phyloP scores from a whole-genome alignment of 2,888 invertebrate genomes.

The Epiblema foenella region DNA sequence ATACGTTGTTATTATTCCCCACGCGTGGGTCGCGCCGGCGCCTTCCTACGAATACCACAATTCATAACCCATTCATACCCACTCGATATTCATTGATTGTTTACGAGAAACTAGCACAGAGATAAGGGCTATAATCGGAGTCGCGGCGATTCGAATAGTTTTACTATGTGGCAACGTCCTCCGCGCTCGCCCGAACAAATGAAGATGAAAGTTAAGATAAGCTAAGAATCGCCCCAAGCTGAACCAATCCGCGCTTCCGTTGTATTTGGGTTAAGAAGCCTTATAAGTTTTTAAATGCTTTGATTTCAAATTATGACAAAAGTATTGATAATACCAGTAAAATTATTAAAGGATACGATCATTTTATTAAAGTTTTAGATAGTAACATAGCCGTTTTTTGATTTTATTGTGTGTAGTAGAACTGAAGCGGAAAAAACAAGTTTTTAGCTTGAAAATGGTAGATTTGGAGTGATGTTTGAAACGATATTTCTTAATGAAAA shows the following conservation, averaged over 20 bases:
- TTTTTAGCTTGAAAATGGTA: too few species aligned
- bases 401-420: too few species aligned
- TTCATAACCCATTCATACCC: conserved; percentile 14
- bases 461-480: too few species aligned
- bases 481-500: too few species aligned
- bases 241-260: conserved; percentile 1
- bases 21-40: conserved; percentile 8
- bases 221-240: neutral
- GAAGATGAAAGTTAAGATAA: conserved; percentile 33
- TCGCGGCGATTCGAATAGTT: conserved; percentile 26
- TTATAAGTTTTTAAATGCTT: too few species aligned
- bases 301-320: too few species aligned
- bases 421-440: too few species aligned
- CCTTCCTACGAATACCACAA: neutral
- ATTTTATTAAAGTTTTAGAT: too few species aligned
- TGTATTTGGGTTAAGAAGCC: conserved; percentile 10
- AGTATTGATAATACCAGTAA: too few species aligned
- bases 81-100: conserved; percentile 36
- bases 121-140: conserved; percentile 32
- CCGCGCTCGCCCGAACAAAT: neutral
- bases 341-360: too few species aligned
- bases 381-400: too few species aligned
- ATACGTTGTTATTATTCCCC: conserved; percentile 1
- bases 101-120: conserved; percentile 31
- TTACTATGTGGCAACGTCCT: conserved; percentile 21